Conservation (phyloP, 1,140 invertebrate species). For the Ooceraea biroi region DNA sequence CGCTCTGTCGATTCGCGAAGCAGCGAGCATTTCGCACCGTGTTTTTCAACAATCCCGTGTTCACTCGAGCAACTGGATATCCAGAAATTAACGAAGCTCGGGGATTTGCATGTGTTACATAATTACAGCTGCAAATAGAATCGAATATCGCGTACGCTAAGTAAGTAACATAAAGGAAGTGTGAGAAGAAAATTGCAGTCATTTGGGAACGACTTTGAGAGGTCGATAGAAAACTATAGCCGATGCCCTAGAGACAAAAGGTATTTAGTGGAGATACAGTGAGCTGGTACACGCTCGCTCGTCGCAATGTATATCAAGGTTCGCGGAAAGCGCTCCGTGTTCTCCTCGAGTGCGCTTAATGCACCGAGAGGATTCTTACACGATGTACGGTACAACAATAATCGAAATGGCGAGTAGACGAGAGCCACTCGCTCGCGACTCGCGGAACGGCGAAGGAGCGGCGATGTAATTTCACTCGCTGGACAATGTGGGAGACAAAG, state of each 20-base stretch:
- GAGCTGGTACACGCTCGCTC: not conserved
- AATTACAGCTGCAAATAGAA: not conserved
- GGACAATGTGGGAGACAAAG: not conserved
- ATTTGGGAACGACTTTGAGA: not conserved
- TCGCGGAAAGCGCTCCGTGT: not conserved
- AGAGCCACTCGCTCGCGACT: not conserved
- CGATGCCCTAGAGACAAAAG: constrained; percentile 2
- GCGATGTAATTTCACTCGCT: constrained; percentile 7
- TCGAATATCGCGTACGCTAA: not conserved
- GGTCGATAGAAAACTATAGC: not conserved
- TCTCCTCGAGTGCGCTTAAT: not conserved
- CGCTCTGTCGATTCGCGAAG: not conserved
- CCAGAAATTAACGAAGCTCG: not conserved
- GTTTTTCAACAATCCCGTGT: not conserved
- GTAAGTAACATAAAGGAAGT: not conserved
- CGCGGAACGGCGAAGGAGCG: not conserved
- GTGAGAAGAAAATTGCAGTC: not conserved
- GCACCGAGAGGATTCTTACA: not conserved
- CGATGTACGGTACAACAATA: not conserved
- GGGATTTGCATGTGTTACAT: not conserved
- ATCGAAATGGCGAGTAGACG: constrained; percentile 31
- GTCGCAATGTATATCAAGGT: not conserved
- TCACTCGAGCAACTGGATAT: not conserved
- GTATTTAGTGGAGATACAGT: not conserved
- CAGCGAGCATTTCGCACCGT: not conserved